Conservation (phyloP, 2,797 vertebrate species). For the Poecile montanus region DNA sequence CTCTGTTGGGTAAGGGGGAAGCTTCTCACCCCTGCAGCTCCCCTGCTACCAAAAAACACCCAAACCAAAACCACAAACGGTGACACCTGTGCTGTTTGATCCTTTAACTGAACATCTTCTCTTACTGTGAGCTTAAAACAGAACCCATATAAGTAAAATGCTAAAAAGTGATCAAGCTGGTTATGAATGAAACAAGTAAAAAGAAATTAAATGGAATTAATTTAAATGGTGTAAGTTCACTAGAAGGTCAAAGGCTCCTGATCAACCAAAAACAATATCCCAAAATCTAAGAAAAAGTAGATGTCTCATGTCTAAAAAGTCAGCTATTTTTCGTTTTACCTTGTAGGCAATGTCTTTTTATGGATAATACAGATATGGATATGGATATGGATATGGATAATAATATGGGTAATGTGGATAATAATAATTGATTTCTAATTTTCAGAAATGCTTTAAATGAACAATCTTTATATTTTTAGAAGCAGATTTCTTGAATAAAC, state of each 20-base stretch:
- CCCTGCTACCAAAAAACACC: background rate
- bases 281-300: background rate
- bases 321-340: background rate
- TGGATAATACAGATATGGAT: background rate
- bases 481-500: background rate
- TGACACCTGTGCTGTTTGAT: background rate
- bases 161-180: background rate
- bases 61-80: background rate
- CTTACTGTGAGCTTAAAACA: background rate
- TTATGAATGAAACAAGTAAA: background rate
- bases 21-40: background rate
- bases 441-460: background rate
- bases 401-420: too few relatives aligned
- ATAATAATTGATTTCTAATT: background rate
- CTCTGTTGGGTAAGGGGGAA: background rate
- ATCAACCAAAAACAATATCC: fast-evolving
- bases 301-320: background rate
- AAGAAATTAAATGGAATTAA: background rate
- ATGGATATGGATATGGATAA: too few relatives aligned
- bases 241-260: background rate
- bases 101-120: background rate
- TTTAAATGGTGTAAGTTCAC: background rate
- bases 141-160: background rate
- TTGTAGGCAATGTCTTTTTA: background rate
- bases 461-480: background rate